Evolutionary conservation across 1,140 invertebrate species (phyloP).

Genomic region (Nylanderia fulva): DNA sequence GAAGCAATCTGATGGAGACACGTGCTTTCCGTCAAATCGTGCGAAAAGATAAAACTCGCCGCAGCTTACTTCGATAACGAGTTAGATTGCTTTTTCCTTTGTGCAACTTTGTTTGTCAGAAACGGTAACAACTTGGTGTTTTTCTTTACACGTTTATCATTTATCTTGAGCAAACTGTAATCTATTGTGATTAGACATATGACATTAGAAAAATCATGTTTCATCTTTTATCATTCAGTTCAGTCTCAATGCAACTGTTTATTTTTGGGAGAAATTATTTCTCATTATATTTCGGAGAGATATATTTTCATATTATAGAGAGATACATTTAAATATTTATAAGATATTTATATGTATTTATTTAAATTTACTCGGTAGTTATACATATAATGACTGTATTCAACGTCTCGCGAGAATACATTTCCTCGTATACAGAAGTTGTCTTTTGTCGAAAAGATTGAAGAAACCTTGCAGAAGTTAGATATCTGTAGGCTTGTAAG

Average conservation of each 20-base stretch:
- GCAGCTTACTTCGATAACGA: conserved; percentile 68
- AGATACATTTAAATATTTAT: too few relatives aligned
- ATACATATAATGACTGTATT: neutral
- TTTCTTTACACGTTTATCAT: conserved; percentile 16
- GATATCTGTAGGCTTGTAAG: conserved; percentile 13
- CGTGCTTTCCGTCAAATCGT: conserved; percentile 76
- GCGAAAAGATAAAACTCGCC: conserved; percentile 77
- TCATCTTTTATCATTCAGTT: neutral
- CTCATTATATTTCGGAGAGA: too few relatives aligned
- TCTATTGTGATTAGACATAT: neutral
- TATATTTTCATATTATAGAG: too few relatives aligned
- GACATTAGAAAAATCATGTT: neutral
- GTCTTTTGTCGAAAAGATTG: conserved; percentile 16
- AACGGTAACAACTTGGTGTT: conserved; percentile 58
- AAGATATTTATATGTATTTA: neutral
- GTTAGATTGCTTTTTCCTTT: conserved; percentile 52
- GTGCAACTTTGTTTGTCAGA: conserved; percentile 25
- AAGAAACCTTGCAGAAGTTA: conserved; percentile 2
- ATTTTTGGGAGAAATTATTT: neutral
- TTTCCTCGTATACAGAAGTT: neutral
- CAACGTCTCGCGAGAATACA: neutral
- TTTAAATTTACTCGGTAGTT: neutral
- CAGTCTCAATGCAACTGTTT: neutral
- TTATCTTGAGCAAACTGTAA: neutral
- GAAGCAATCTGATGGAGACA: conserved; percentile 36